Percentiles rank a stretch among this genome's conserved stretches.
phyloP scores from a whole-genome alignment of 2,113 vertebrate genomes.

The Corvus cornix region DNA sequence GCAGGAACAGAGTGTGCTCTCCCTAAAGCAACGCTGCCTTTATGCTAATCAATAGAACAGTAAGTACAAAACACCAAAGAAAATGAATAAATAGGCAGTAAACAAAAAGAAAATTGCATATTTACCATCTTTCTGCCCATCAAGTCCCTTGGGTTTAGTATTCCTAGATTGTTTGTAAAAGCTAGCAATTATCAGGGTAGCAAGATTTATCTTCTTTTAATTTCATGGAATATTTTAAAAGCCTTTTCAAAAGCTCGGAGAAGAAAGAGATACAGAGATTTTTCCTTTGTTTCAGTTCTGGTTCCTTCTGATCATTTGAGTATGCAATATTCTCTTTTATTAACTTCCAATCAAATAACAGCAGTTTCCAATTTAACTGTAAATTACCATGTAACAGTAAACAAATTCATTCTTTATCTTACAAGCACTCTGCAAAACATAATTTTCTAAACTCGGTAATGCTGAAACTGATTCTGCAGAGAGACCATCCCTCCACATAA shows the following conservation, averaged over 20 bases:
- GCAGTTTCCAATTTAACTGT: neutral
- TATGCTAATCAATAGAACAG: neutral
- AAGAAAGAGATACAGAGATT: neutral
- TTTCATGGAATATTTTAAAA: neutral
- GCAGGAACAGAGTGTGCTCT: neutral
- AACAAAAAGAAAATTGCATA: neutral
- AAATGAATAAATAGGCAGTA: neutral
- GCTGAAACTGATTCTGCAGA: neutral
- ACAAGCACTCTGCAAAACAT: neutral
- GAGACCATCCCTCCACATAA: neutral
- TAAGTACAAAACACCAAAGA: neutral
- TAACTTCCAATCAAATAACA: neutral
- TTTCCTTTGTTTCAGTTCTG: neutral
- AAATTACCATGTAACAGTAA: neutral
- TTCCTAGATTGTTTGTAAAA: neutral
- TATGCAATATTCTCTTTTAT: neutral
- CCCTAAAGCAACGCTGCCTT: neutral
- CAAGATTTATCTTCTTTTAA: neutral
- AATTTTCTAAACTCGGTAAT: neutral
- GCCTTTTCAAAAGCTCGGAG: neutral
- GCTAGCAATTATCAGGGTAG: neutral
- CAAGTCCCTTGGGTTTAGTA: neutral
- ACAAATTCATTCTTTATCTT: neutral
- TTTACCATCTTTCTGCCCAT: neutral
- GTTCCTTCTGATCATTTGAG: neutral